These are phyloP conservation scores for Caenorhabditis brenneri DNA, from an alignment of 1,140 invertebrate species.

Conservation along the genomic window DNA sequence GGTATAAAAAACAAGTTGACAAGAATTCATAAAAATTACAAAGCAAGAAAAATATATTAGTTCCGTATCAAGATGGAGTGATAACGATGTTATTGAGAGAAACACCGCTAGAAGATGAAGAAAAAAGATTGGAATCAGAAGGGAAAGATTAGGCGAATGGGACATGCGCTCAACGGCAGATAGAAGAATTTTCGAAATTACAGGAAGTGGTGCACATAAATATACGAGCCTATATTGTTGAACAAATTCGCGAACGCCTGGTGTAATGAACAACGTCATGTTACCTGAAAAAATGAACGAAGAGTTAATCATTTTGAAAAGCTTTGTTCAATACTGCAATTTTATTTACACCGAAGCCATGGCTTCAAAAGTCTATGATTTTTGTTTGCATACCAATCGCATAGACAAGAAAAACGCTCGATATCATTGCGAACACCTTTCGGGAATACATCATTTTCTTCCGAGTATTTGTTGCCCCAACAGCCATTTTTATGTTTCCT, in stretches of 20 bases:
- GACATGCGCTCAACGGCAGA: not conserved
- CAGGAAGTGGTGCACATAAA: not conserved
- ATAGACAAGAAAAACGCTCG: not conserved
- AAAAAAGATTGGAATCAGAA: not conserved
- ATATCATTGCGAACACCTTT: not conserved
- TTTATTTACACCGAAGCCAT: no score
- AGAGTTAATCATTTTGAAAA: no score
- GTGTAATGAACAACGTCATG: conserved; percentile 29
- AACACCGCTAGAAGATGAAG: conserved; percentile 6
- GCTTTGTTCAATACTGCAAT: no score
- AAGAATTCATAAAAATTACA: not conserved
- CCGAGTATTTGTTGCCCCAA: not conserved
- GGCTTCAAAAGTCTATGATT: no score
- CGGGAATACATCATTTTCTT: conserved; percentile 13
- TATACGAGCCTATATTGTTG: not conserved
- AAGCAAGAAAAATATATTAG: not conserved
- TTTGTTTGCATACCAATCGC: not conserved
- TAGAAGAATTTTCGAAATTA: not conserved
- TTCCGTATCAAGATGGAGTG: not conserved
- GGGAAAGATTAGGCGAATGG: not conserved
- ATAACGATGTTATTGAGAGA: not conserved
- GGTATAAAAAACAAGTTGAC: not conserved
- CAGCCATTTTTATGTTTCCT: conserved; percentile 7
- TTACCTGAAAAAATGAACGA: not conserved
- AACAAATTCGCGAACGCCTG: conserved; percentile 19